Evolutionary conservation across 2,888 invertebrate species (phyloP).

Genomic region (Torymus aiolomorphi): DNA sequence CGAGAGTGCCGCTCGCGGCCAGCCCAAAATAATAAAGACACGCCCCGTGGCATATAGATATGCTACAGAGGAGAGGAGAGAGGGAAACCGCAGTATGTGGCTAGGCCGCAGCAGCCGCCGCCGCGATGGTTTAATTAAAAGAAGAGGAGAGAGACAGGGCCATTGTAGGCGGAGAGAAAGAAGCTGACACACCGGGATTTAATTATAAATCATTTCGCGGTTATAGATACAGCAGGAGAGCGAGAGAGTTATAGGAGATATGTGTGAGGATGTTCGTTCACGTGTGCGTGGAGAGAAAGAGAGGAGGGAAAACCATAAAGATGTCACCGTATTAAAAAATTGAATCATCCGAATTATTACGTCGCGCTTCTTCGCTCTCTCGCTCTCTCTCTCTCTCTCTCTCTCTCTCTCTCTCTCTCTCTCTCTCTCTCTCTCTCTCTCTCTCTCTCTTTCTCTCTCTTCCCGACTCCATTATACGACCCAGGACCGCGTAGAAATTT

Average conservation of each 20-base stretch:
- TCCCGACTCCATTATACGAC: neutral
- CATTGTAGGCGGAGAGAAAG: conserved; percentile 39
- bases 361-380: neutral
- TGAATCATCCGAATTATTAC: conserved; percentile 15
- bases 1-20: too few species aligned
- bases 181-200: conserved; percentile 34
- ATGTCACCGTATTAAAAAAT: conserved; percentile 28
- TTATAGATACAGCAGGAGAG: conserved; percentile 22
- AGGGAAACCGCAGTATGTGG: conserved; percentile 22
- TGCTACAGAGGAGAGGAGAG: neutral
- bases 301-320: neutral
- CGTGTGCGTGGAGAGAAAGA: neutral
- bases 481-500: neutral
- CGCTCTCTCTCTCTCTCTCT: neutral
- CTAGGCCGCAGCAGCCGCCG: neutral
- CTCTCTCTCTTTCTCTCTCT: neutral
- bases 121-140: conserved; percentile 46
- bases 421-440: neutral
- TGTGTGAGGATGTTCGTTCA: too few species aligned
- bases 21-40: conserved; percentile 21
- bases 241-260: too few species aligned
- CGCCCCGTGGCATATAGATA: neutral
- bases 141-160: conserved; percentile 32
- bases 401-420: neutral
- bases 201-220: conserved; percentile 48